A percentile compares a stretch with the other conserved stretches of the same genome.
These are phyloP conservation scores for Rhinolophus sinicus DNA, from an alignment of 2,113 vertebrate species.

Conservation along the genomic window DNA sequence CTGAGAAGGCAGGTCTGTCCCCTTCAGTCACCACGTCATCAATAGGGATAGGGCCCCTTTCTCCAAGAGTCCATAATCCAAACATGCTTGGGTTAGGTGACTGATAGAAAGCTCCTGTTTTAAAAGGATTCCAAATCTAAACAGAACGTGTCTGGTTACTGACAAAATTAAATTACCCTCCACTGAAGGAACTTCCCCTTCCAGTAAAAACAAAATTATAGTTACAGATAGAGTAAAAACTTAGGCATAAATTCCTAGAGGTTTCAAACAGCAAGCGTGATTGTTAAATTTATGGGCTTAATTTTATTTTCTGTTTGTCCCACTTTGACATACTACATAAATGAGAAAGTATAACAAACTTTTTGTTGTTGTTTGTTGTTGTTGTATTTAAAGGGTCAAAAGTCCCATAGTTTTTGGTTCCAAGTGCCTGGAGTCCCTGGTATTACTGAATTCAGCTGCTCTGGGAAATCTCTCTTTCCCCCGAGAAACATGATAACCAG, in stretches of 20 bases:
- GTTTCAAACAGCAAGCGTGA: slow-evolving; percentile 39
- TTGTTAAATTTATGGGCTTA: slow-evolving; percentile 46
- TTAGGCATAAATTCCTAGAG: slow-evolving; percentile 55
- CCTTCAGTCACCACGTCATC: slow-evolving; percentile 39
- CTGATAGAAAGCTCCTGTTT: slow-evolving; percentile 71
- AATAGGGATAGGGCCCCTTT: slow-evolving; percentile 48
- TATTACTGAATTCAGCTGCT: slow-evolving; percentile 11
- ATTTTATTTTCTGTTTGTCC: slow-evolving; percentile 63
- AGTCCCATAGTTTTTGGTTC: not conserved
- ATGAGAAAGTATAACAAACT: not conserved
- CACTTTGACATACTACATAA: slow-evolving; percentile 33
- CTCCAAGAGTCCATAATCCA: rapidly evolving
- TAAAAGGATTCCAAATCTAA: slow-evolving; percentile 77
- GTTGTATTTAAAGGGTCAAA: slow-evolving; percentile 49
- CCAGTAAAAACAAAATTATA: slow-evolving; percentile 72
- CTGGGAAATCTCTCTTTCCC: not conserved
- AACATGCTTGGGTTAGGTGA: slow-evolving; percentile 45
- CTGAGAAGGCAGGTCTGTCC: slow-evolving; percentile 66
- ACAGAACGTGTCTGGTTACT: slow-evolving; percentile 81
- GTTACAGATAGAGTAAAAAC: slow-evolving; percentile 75
- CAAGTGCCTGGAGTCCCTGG: not conserved
- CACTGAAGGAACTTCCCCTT: slow-evolving; percentile 68
- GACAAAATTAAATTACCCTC: slow-evolving; percentile 79
- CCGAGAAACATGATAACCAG: slow-evolving; percentile 31
- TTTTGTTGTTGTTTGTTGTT: not conserved